Percentiles rank a stretch among this genome's conserved stretches.
These are phyloP conservation scores for Pemphigus obesinymphae DNA, from an alignment of 1,140 invertebrate species.

Conservation along the genomic window DNA sequence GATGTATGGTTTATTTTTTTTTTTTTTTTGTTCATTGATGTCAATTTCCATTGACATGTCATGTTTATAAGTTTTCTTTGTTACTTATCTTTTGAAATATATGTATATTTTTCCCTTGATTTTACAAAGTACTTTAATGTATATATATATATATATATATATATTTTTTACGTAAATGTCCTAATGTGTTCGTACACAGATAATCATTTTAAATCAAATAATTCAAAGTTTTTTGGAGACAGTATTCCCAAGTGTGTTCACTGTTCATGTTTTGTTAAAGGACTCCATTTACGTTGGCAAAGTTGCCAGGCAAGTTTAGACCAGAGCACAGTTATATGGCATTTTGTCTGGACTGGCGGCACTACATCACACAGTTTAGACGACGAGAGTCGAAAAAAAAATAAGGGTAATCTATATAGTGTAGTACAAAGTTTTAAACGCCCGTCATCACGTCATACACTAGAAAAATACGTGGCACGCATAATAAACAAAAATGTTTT, in stretches of 20 bases:
- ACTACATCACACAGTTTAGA: constrained; percentile 9
- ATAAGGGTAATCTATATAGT: not conserved
- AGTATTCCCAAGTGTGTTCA: not conserved
- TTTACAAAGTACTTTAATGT: not conserved
- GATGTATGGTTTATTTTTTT: too few species aligned
- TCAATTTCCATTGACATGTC: not conserved
- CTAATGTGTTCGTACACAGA: not conserved
- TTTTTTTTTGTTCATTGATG: not conserved
- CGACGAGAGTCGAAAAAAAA: not conserved
- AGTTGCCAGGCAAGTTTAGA: constrained; percentile 3
- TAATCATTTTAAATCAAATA: not conserved
- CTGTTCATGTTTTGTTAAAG: not conserved
- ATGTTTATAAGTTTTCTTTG: not conserved
- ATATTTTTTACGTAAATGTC: not conserved
- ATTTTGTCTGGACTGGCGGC: not conserved
- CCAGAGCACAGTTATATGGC: not conserved
- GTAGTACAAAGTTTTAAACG: constrained; percentile 7
- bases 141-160: too few species aligned
- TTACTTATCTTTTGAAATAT: not conserved
- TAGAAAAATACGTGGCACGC: constrained; percentile 9
- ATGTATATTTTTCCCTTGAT: not conserved
- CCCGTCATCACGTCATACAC: constrained; percentile 13
- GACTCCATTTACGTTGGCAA: not conserved
- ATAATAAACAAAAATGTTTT: constrained; percentile 11
- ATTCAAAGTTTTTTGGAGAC: not conserved